Percentiles rank a stretch among this genome's conserved stretches.
phyloP scores from a whole-genome alignment of 2,113 vertebrate genomes.

The Axis porcinus region DNA sequence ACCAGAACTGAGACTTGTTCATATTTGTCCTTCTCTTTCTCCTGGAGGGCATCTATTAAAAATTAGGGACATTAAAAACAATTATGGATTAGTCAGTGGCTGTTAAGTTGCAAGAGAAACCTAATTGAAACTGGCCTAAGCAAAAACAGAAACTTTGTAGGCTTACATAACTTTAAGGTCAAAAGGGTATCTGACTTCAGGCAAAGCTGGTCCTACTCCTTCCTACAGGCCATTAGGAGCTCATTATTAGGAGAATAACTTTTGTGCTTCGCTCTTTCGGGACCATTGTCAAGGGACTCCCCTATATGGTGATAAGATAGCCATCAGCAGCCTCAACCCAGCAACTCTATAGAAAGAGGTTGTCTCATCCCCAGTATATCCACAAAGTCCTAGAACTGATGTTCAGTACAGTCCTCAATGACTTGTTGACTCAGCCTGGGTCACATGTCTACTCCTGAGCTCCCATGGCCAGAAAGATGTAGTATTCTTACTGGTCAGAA shows the following conservation, averaged over 20 bases:
- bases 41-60: background rate
- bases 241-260: background rate
- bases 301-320: background rate
- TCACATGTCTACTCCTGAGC: background rate
- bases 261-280: background rate
- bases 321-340: background rate
- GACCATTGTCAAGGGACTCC: background rate
- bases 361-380: background rate
- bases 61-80: background rate
- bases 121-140: background rate
- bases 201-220: background rate
- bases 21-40: background rate
- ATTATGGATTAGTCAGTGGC: background rate
- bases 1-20: background rate
- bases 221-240: background rate
- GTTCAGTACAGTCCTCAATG: background rate
- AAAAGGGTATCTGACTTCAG: background rate
- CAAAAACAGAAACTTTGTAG: background rate
- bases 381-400: background rate
- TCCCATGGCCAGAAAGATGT: background rate
- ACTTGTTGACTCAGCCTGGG: background rate
- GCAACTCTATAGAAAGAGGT: background rate
- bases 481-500: background rate
- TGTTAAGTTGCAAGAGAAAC: background rate
- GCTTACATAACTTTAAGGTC: background rate